These are phyloP conservation scores for Gymnosoma rotundatum DNA, from an alignment of 2,888 invertebrate species.

Conservation along the genomic window DNA sequence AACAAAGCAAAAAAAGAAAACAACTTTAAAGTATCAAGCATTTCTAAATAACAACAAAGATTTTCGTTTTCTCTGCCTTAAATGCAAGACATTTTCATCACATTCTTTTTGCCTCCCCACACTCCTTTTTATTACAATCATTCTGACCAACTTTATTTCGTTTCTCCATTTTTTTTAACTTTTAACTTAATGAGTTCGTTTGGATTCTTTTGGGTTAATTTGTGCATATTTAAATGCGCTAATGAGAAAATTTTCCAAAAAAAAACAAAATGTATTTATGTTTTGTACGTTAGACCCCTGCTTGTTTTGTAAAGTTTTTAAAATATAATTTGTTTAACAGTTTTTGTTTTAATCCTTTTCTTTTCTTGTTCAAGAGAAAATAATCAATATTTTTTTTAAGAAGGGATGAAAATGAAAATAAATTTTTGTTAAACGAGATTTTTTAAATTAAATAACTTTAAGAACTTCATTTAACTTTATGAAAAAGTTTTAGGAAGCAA, in stretches of 20 bases:
- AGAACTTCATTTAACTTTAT: too few species aligned
- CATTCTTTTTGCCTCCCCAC: neutral
- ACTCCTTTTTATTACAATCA: constrained; percentile 16
- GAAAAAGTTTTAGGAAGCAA: too few species aligned
- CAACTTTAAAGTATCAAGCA: neutral
- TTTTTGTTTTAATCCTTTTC: neutral
- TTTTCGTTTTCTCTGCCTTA: constrained; percentile 4
- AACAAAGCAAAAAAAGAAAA: neutral
- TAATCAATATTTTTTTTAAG: too few species aligned
- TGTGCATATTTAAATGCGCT: constrained; percentile 64
- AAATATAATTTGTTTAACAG: neutral
- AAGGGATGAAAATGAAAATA: too few species aligned
- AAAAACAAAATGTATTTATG: constrained; percentile 46
- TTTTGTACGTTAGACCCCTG: neutral
- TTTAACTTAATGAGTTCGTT: constrained; percentile 64
- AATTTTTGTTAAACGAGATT: too few species aligned
- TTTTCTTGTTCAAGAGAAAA: too few species aligned
- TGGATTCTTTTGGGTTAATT: constrained; percentile 64
- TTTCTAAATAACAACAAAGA: constrained; percentile 34
- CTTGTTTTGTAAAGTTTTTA: neutral
- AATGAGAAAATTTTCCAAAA: constrained; percentile 67
- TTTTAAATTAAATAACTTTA: too few species aligned
- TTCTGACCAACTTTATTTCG: neutral
- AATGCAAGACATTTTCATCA: neutral
- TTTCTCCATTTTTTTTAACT: constrained; percentile 6